Evolutionary conservation across 2,797 vertebrate genomes (phyloP).

Genomic region (Adelosebastes latens): DNA sequence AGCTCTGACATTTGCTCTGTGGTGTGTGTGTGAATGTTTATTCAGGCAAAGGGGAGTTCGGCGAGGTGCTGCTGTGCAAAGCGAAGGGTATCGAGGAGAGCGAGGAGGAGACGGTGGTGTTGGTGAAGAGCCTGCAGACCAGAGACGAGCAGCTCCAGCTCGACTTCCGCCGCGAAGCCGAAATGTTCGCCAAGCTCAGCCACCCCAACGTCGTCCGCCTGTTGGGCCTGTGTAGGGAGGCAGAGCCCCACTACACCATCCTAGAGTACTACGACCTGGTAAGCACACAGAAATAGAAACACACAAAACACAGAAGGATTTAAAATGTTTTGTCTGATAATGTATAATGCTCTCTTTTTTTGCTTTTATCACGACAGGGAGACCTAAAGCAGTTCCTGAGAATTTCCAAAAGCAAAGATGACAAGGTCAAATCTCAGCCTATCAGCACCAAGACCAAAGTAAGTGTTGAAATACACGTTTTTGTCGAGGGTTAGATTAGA

Average conservation of each 20-base stretch:
- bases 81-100: conserved; percentile 88
- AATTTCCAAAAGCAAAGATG: conserved; percentile 96
- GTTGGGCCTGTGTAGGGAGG: conserved; percentile 91
- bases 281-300: conserved; percentile 10
- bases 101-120: conserved; percentile 89
- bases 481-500: background rate
- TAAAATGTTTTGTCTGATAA: background rate
- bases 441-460: conserved; percentile 97
- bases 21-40: background rate
- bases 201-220: conserved; percentile 91
- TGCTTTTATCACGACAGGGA: conserved; percentile 80
- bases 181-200: conserved; percentile 96
- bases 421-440: conserved; percentile 91
- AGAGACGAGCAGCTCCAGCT: conserved; percentile 92
- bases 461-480: conserved; percentile 36
- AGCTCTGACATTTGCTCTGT: conserved; percentile 8
- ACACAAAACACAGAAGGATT: background rate
- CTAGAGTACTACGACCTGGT: conserved; percentile 98
- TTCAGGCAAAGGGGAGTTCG: conserved; percentile 95
- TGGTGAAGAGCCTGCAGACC: conserved; percentile 95
- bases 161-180: conserved; percentile 92
- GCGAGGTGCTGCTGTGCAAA: conserved; percentile 96
- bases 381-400: conserved; percentile 97
- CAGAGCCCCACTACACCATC: conserved; percentile 94
- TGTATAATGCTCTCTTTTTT: background rate